Base-by-base conservation (phyloP, 2,797 vertebrate species). In the Masticophis lateralis region DNA sequence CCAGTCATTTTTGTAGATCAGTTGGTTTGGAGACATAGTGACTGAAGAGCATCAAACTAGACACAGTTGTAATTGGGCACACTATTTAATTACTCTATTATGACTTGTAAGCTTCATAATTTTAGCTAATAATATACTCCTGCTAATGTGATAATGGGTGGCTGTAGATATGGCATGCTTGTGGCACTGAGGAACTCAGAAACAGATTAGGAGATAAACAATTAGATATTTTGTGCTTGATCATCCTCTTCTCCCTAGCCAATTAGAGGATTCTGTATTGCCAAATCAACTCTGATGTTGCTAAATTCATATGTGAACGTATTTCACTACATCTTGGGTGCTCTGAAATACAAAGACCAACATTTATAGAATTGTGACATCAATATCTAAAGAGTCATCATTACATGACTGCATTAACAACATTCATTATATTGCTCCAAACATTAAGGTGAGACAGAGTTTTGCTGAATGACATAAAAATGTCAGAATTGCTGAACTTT, bases 381-480 rank as follows among this genome's bases (percentile, higher is more conserved):
- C 18, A 47, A 11, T 79, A 4, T 3, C 18, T 79, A 83, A 83
- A 83, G 20, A 25, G 47, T 83, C n/a, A 47, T 83, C 37, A 43
- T 83, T 83, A 79, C 22, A 8, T 3, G 51, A 86, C 10, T 74
- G 11, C 91, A 53, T 8, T 53, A 83, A 13, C 32, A 47, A 91
- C 43, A 94, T 97, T 97, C 97, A 95, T 96, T 97, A 94, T 96
- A 94, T 97, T 87, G 93, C 94, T 97, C 95, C 96, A 95, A 95
- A 95, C 97, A 98, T 98, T 97, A 98, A 98, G 98, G 97, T 96
- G 96, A 96, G 96, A 97, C 96, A 97, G 98, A 98, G 97, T 98
- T 97, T 96, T 97, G 97, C 97, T 97, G 98, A 98, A 98, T 98
- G 98, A 98, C 98, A 98, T 98, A 98, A 98, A 98, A 98, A 98